Evolutionary conservation across 2,797 vertebrate species (phyloP).

Genomic region (Poeciliopsis presidionis): DNA sequence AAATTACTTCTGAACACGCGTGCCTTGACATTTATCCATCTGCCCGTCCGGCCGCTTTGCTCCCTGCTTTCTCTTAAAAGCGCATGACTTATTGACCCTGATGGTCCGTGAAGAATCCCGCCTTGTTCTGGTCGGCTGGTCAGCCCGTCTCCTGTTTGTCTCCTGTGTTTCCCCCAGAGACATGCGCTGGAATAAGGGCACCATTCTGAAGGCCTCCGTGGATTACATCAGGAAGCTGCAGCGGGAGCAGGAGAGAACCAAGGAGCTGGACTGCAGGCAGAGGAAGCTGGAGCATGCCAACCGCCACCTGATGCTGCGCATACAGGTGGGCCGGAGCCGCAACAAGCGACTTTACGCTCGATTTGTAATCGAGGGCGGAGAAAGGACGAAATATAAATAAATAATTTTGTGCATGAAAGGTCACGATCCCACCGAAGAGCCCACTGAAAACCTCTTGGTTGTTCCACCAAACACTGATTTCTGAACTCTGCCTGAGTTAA

Average conservation of each 20-base stretch:
- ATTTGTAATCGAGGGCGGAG: not conserved
- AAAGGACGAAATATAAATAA: not conserved
- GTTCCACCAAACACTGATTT: too few species aligned
- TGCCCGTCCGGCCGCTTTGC: not conserved
- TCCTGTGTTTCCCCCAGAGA: slow-evolving; percentile 81
- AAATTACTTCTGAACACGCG: not conserved
- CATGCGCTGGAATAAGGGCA: slow-evolving; percentile 99
- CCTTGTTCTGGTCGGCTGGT: slow-evolving; percentile 64
- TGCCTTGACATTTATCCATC: not conserved
- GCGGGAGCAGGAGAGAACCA: slow-evolving; percentile 92
- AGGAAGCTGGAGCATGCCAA: slow-evolving; percentile 96
- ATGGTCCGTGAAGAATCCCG: slow-evolving; percentile 30
- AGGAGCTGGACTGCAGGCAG: slow-evolving; percentile 94
- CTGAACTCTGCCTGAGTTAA: too few species aligned
- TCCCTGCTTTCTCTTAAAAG: slow-evolving; percentile 2
- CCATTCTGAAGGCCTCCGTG: slow-evolving; percentile 97
- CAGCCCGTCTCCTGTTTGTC: slow-evolving; percentile 67
- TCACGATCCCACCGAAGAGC: too few species aligned
- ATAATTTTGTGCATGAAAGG: not conserved
- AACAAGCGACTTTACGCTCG: not conserved
- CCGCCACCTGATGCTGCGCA: slow-evolving; percentile 93
- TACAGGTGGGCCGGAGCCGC: slow-evolving; percentile 84
- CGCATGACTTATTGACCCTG: slow-evolving; percentile 16
- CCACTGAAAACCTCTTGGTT: too few species aligned
- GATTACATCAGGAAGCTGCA: slow-evolving; percentile 97